Evolutionary conservation across 1,140 invertebrate genomes (phyloP).

Genomic region (Paralvinella palmiformis): DNA sequence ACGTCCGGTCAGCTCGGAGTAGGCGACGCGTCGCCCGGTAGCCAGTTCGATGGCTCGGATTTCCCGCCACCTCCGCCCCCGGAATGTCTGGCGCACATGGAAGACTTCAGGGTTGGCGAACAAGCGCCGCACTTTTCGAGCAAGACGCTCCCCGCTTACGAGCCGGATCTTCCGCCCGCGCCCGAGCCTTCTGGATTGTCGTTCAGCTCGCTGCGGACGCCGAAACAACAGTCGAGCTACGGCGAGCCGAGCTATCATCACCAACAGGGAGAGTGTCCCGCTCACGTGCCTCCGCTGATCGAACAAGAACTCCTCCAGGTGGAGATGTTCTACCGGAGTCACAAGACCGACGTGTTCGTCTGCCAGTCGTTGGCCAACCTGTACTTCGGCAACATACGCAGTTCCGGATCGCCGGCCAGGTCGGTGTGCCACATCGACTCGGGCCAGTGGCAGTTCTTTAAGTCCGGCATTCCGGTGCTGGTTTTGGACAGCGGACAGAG

Average conservation of each 20-base stretch:
- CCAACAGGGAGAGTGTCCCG: constrained; percentile 26
- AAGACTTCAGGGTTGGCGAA: not conserved
- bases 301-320: constrained; percentile 69
- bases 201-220: not conserved
- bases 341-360: constrained; percentile 73
- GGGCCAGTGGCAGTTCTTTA: constrained; percentile 63
- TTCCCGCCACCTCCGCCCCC: not conserved
- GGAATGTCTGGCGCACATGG: not conserved
- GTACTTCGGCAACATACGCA: constrained; percentile 56
- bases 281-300: constrained; percentile 35
- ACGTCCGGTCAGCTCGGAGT: not conserved
- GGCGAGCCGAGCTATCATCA: constrained; percentile 12
- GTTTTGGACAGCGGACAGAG: constrained; percentile 67
- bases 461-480: constrained; percentile 75
- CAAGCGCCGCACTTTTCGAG: not conserved
- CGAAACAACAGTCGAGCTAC: not conserved
- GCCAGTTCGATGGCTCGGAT: no score
- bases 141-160: not conserved
- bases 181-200: not conserved
- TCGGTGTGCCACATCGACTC: constrained; percentile 1
- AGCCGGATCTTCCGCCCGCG: not conserved
- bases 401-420: not conserved
- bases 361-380: constrained; percentile 74
- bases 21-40: not conserved
- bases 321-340: constrained; percentile 71